phyloP scores from a whole-genome alignment of 2,113 vertebrate species.

The Lampris megalopsis region DNA sequence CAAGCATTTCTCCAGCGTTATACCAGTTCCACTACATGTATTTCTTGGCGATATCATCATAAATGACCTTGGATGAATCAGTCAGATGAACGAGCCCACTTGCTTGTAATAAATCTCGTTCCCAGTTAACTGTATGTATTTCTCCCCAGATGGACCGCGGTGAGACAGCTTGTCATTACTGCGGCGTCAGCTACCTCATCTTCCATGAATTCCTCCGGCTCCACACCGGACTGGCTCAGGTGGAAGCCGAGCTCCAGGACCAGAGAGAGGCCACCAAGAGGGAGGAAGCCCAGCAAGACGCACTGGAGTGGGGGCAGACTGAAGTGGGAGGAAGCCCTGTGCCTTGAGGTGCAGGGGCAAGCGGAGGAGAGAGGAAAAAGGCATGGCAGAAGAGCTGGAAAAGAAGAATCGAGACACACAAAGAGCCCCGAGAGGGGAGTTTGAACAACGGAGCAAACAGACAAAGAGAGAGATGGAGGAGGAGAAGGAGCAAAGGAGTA shows the following conservation, averaged over 20 bases:
- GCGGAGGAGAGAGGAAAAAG: slow-evolving; percentile 75
- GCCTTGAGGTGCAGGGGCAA: slow-evolving; percentile 72
- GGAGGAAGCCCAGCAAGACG: slow-evolving; percentile 83
- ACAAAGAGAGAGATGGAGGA: slow-evolving; percentile 36
- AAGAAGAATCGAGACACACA: slow-evolving; percentile 73
- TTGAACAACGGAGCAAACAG: slow-evolving; percentile 70
- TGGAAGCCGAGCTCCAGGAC: slow-evolving; percentile 85
- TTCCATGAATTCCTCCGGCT: slow-evolving; percentile 90
- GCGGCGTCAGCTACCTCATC: slow-evolving; percentile 92
- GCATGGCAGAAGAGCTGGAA: slow-evolving; percentile 79
- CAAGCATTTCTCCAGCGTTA: no score
- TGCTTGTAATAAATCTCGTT: neutral
- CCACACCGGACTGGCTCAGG: slow-evolving; percentile 82
- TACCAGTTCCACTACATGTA: no score
- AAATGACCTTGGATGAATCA: no score
- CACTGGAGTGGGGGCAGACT: slow-evolving; percentile 78
- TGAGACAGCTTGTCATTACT: slow-evolving; percentile 90
- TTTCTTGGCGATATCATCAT: no score
- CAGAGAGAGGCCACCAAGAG: slow-evolving; percentile 80
- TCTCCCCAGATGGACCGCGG: slow-evolving; percentile 77
- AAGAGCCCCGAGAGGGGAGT: slow-evolving; percentile 75
- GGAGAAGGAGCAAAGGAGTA: slow-evolving; percentile 25
- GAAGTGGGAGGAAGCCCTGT: slow-evolving; percentile 76
- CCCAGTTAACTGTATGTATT: slow-evolving; percentile 17
- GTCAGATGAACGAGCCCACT: no score